Evolutionary conservation across 2,113 vertebrate genomes (phyloP), one percentile per base, ranked within the genome.

Genomic region (Clarias gariepinus): DNA sequence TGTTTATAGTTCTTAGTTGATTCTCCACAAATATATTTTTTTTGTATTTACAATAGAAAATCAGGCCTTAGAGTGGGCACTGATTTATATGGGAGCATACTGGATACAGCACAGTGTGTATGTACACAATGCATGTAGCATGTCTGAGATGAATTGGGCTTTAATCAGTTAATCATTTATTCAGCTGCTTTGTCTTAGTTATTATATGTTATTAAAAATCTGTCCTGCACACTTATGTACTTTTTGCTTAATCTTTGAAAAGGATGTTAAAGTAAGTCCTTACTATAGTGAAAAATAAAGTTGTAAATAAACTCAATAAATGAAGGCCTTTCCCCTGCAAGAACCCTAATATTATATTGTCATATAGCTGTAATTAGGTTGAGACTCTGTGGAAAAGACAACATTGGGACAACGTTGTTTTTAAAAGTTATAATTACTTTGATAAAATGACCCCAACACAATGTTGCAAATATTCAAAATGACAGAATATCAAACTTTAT

Each of bases 11-110:
- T 8, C 90, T 91, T 91, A 90, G 91, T 90, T 91, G 23, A 41
- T 61, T 18, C 28, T 74, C 36, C 71, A 47, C 71, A 47, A 89
- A 92, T 90, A 80, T 23, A n/a, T 94, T 94, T 94, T 87, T 95
- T 95, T 93, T 94, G 61, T 95, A 95, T 96, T 94, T 96, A 95
- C 94, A 95, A 89, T 92, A 92, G 91, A 94, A 94, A 92, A 93
- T 94, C 88, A 86, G 92, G 92, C 81, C 84, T 86, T 80, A 85
- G 86, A 79, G 82, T 60, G 60, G 85, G 76, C 90, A 92, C 1
- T 55, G 1, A n/a, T 77, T 55, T 18, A 28, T 15, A 77, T 53
- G 13, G 73, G 23, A 55, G 25, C 25, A 16, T 7, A 55, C 74
- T 28, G 19, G 21, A 74, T 28, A 15, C 25, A 28, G 11, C 74